These are phyloP conservation scores for Pheosia gnoma DNA, from an alignment of 2,888 invertebrate genomes.

Conservation along the genomic window DNA sequence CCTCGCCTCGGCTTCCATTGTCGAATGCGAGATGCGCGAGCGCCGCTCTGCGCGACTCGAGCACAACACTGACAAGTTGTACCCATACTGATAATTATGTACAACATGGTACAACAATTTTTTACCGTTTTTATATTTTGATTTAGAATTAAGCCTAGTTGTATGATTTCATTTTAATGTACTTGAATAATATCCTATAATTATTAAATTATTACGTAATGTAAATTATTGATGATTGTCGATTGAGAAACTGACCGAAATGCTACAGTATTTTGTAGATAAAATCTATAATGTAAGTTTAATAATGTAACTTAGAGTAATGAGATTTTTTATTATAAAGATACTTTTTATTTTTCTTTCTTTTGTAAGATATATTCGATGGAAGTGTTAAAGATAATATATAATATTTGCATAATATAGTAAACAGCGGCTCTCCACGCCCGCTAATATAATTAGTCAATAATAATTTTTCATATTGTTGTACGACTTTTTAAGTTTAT, in stretches of 20 bases:
- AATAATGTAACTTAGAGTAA: slow-evolving; percentile 81
- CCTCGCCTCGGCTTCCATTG: slow-evolving; percentile 6
- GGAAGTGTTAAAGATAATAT: slow-evolving; percentile 86
- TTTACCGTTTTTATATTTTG: slow-evolving; percentile 84
- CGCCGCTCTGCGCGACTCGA: slow-evolving; percentile 34
- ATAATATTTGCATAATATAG: slow-evolving; percentile 87
- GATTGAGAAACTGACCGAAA: slow-evolving; percentile 79
- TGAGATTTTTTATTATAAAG: slow-evolving; percentile 83
- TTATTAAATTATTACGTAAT: slow-evolving; percentile 72
- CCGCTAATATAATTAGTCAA: slow-evolving; percentile 90
- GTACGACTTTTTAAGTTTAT: slow-evolving; percentile 94
- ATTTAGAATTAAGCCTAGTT: slow-evolving; percentile 83
- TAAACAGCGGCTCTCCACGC: slow-evolving; percentile 87
- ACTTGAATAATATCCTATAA: slow-evolving; percentile 75
- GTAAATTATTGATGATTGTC: slow-evolving; percentile 63
- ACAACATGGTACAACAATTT: slow-evolving; percentile 71
- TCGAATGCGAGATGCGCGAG: slow-evolving; percentile 12
- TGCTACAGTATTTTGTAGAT: slow-evolving; percentile 83
- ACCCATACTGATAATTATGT: slow-evolving; percentile 61
- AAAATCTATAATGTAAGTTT: slow-evolving; percentile 83
- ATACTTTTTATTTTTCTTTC: slow-evolving; percentile 82
- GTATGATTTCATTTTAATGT: slow-evolving; percentile 78
- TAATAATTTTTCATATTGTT: slow-evolving; percentile 93
- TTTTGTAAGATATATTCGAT: slow-evolving; percentile 84
- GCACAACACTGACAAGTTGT: slow-evolving; percentile 77